These are phyloP conservation scores for Eulithis testata DNA, from an alignment of 2,888 invertebrate species.

Conservation along the genomic window DNA sequence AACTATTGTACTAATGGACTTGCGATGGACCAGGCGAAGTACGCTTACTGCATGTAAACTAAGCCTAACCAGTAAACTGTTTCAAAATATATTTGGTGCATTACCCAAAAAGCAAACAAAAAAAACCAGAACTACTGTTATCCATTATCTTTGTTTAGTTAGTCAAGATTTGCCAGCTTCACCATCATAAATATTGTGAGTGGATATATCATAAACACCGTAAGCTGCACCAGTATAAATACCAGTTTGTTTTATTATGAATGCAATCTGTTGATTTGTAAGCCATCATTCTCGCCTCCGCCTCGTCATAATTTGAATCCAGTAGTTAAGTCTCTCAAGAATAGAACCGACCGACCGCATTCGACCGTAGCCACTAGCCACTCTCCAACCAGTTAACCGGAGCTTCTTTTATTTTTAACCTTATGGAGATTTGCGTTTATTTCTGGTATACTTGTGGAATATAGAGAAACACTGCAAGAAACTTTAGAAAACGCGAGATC, in stretches of 20 bases:
- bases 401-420: slow-evolving; percentile 36
- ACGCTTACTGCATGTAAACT: too few species aligned
- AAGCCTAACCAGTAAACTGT: too few species aligned
- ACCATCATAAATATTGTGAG: background rate
- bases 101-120: background rate
- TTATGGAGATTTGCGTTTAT: slow-evolving; percentile 31
- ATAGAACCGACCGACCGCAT: slow-evolving; percentile 25
- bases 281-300: background rate
- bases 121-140: background rate
- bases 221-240: background rate
- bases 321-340: slow-evolving; percentile 7
- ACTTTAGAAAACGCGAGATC: slow-evolving; percentile 16
- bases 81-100: background rate
- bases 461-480: slow-evolving; percentile 24
- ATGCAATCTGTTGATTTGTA: background rate
- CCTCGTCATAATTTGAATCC: slow-evolving; percentile 2
- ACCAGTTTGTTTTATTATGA: background rate
- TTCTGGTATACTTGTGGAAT: slow-evolving; percentile 30
- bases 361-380: slow-evolving; percentile 20
- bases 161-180: background rate
- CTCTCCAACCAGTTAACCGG: slow-evolving; percentile 35
- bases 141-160: background rate
- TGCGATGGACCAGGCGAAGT: too few species aligned
- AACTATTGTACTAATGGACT: background rate
- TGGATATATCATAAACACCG: background rate